phyloP scores from a whole-genome alignment of 1,140 invertebrate genomes.

The Drosophila punjabiensis region DNA sequence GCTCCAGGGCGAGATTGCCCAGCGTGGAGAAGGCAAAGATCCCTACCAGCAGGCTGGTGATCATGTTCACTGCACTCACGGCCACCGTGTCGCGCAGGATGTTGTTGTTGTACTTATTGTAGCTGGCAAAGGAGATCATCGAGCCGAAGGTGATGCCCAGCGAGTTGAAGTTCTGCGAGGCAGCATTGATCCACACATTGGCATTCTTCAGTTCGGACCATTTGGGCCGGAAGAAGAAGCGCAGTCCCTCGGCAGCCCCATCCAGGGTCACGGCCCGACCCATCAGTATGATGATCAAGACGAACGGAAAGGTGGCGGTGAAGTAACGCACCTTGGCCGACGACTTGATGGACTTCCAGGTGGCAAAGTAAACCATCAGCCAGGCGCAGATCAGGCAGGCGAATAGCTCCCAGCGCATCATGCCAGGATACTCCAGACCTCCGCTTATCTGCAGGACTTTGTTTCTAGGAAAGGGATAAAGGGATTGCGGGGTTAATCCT shows the following conservation, averaged over 20 bases:
- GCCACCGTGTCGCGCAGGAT: conserved; percentile 94
- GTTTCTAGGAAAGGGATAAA: conserved; percentile 86
- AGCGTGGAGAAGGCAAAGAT: conserved; percentile 95
- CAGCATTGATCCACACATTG: conserved; percentile 95
- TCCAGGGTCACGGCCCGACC: conserved; percentile 92
- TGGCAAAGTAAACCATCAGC: conserved; percentile 96
- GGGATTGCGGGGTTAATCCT: neutral
- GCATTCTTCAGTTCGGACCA: conserved; percentile 94
- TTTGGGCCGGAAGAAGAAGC: conserved; percentile 95
- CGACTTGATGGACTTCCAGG: conserved; percentile 96
- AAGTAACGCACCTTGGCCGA: conserved; percentile 94
- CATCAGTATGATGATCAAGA: conserved; percentile 93
- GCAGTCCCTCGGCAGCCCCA: conserved; percentile 91
- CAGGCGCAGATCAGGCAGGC: conserved; percentile 94
- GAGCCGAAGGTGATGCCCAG: conserved; percentile 96
- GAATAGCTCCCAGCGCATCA: conserved; percentile 93
- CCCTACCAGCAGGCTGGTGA: conserved; percentile 93
- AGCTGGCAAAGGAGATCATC: conserved; percentile 97
- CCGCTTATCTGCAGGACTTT: conserved; percentile 93
- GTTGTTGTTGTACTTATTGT: conserved; percentile 96
- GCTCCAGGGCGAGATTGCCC: conserved; percentile 93
- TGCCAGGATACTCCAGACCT: conserved; percentile 93
- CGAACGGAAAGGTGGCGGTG: conserved; percentile 94
- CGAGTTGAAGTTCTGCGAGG: conserved; percentile 97
- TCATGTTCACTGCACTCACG: conserved; percentile 92